Conservation (phyloP, 2,113 vertebrate species). For the Ciconia stormi region DNA sequence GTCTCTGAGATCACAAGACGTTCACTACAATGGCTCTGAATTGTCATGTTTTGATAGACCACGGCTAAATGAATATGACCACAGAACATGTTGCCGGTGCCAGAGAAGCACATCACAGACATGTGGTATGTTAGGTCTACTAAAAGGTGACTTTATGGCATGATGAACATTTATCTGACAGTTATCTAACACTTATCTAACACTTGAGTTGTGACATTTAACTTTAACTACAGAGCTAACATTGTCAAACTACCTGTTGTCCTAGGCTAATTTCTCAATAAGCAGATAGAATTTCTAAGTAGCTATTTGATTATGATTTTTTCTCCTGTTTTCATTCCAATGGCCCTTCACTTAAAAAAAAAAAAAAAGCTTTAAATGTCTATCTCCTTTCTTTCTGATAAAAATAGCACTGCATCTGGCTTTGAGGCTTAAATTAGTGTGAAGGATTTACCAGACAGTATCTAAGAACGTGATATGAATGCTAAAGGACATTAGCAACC, state of each 20-base stretch:
- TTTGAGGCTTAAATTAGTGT: not conserved
- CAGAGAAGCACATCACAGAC: constrained; percentile 77
- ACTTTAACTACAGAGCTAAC: not conserved
- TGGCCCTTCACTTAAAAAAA: not conserved
- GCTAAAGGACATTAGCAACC: not conserved
- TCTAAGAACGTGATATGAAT: not conserved
- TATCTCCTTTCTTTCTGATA: not conserved
- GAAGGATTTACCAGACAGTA: not conserved
- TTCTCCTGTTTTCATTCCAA: not conserved
- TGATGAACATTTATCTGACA: not conserved
- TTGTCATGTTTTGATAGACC: constrained; percentile 86
- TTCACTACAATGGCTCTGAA: constrained; percentile 85
- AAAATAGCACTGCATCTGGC: not conserved
- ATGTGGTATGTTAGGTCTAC: constrained; percentile 78
- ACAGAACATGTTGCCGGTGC: constrained; percentile 83
- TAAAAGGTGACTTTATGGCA: not conserved
- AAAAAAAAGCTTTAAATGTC: not conserved
- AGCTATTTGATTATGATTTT: not conserved
- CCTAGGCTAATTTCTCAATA: not conserved
- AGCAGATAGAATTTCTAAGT: not conserved
- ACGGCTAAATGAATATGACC: constrained; percentile 75
- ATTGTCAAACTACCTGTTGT: not conserved
- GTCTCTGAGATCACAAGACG: constrained; percentile 85
- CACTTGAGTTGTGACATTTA: not conserved
- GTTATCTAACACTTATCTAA: not conserved